These are phyloP conservation scores for Tenthredo mesomela DNA, from an alignment of 2,888 invertebrate species.

Conservation along the genomic window DNA sequence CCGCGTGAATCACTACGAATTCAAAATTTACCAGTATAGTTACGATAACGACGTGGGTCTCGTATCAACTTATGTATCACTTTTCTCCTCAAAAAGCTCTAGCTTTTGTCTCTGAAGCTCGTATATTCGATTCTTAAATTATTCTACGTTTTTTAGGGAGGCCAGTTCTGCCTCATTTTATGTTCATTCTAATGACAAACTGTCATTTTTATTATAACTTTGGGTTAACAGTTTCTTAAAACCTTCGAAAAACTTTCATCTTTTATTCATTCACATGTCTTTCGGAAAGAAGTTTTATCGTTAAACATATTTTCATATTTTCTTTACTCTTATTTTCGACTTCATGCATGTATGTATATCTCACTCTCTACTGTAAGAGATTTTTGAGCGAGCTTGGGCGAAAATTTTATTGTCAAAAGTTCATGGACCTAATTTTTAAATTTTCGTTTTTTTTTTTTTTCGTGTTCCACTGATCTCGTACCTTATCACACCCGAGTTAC, in stretches of 20 bases:
- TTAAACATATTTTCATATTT: neutral
- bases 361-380: neutral
- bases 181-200: neutral
- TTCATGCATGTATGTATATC: neutral
- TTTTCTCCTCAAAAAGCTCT: neutral
- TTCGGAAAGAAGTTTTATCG: neutral
- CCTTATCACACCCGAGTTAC: neutral
- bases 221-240: neutral
- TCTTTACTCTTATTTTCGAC: neutral
- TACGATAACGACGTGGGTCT: constrained; percentile 4
- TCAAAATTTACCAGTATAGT: neutral
- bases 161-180: too few species aligned
- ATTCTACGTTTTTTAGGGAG: neutral
- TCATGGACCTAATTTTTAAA: neutral
- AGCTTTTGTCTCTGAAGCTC: too few species aligned
- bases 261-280: neutral
- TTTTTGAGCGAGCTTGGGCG: neutral
- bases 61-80: neutral
- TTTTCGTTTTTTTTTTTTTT: neutral
- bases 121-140: neutral
- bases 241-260: neutral
- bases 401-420: constrained; percentile 25
- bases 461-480: neutral
- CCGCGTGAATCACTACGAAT: constrained; percentile 1
- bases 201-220: neutral